These are phyloP conservation scores for Falco concolor DNA, from an alignment of 2,797 vertebrate genomes.

Conservation along the genomic window DNA sequence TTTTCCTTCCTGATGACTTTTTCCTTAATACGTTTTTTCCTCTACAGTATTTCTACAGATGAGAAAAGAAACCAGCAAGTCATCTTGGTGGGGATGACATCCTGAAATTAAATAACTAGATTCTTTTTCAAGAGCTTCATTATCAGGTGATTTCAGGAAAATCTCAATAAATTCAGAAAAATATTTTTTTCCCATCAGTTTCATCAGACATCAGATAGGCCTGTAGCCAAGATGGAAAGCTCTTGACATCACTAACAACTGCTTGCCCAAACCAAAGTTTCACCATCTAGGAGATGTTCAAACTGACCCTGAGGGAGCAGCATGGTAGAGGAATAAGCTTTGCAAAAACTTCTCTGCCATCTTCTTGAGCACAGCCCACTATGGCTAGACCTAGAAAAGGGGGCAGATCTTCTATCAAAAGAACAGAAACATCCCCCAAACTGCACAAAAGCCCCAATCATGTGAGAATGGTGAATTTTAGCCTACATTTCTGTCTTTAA, in stretches of 20 bases:
- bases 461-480: not conserved
- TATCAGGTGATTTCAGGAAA: not conserved
- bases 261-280: not conserved
- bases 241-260: not conserved
- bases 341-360: not conserved
- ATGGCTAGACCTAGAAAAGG: not conserved
- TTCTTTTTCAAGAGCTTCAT: not conserved
- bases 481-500: not conserved
- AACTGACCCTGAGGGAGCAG: not conserved
- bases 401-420: not conserved
- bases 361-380: not conserved
- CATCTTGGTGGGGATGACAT: not conserved
- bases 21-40: not conserved
- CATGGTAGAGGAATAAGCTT: not conserved
- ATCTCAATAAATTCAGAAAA: not conserved
- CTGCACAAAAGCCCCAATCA: accelerated
- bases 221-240: not conserved
- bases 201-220: not conserved
- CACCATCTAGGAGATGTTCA: not conserved
- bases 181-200: not conserved
- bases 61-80: not conserved
- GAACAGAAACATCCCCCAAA: not conserved
- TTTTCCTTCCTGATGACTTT: not conserved
- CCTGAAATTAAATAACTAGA: not conserved
- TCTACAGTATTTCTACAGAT: not conserved